These are phyloP conservation scores for Dichetophora obliterata DNA, from an alignment of 2,888 invertebrate genomes.

Conservation along the genomic window DNA sequence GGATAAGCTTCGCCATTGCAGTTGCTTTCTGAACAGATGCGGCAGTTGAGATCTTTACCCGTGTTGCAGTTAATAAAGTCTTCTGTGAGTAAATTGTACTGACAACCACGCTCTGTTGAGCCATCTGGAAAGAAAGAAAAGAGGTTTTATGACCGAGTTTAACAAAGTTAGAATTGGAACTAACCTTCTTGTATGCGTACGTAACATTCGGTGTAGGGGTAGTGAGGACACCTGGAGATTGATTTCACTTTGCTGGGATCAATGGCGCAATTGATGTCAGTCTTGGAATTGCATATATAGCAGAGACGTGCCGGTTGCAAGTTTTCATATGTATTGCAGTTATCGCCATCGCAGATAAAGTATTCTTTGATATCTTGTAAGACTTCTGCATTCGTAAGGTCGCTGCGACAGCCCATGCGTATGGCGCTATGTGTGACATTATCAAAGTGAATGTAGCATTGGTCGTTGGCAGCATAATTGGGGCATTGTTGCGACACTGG, in stretches of 20 bases:
- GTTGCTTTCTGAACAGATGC: conserved; percentile 45
- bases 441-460: conserved; percentile 55
- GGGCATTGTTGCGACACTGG: conserved; percentile 43
- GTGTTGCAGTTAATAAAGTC: conserved; percentile 47
- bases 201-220: conserved; percentile 53
- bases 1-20: conserved; percentile 52
- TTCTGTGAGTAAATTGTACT: conserved; percentile 42
- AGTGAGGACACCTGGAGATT: conserved; percentile 38
- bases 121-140: conserved; percentile 47
- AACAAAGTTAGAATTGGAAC: background rate
- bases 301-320: conserved; percentile 49
- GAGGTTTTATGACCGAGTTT: background rate
- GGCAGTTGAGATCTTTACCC: conserved; percentile 39
- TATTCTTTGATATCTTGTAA: conserved; percentile 45
- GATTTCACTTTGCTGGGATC: conserved; percentile 31
- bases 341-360: conserved; percentile 51
- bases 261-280: conserved; percentile 48
- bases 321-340: conserved; percentile 51
- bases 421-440: conserved; percentile 44
- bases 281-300: conserved; percentile 50
- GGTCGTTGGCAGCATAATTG: conserved; percentile 48
- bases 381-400: conserved; percentile 38
- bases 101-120: conserved; percentile 53
- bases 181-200: conserved; percentile 50
- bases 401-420: conserved; percentile 53